These are phyloP conservation scores for Synanthedon formicaeformis DNA, from an alignment of 2,888 invertebrate species.

Conservation along the genomic window DNA sequence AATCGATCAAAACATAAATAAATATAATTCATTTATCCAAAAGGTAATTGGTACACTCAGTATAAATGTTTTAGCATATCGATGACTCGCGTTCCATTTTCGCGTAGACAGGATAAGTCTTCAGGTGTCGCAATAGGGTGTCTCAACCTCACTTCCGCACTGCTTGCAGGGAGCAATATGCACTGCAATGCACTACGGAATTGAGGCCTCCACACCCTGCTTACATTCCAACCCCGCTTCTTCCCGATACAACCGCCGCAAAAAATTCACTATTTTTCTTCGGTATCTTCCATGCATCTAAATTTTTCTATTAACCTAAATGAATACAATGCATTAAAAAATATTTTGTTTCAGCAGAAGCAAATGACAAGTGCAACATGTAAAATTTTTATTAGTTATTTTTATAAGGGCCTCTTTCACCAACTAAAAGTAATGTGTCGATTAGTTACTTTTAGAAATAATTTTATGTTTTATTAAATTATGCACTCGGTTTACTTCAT, in stretches of 20 bases:
- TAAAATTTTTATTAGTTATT: too few relatives aligned
- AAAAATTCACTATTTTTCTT: too few relatives aligned
- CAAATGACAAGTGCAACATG: too few relatives aligned
- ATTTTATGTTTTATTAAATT: too few relatives aligned
- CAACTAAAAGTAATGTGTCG: too few relatives aligned
- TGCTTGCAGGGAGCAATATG: conserved; percentile 88
- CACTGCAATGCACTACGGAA: conserved; percentile 98
- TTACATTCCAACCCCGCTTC: not conserved
- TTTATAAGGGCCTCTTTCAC: too few relatives aligned
- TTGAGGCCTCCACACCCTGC: conserved; percentile 79
- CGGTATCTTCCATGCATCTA: not conserved
- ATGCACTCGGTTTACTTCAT: too few relatives aligned
- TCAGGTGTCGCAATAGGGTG: conserved; percentile 36
- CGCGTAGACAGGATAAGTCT: conserved; percentile 7
- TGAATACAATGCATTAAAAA: too few relatives aligned
- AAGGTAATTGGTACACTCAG: not conserved
- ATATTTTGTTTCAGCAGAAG: too few relatives aligned
- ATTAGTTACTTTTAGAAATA: too few relatives aligned
- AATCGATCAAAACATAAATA: too few relatives aligned
- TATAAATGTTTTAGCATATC: conserved; percentile 1
- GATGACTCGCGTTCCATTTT: not conserved
- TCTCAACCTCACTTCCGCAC: conserved; percentile 90
- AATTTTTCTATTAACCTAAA: not conserved
- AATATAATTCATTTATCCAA: too few relatives aligned
- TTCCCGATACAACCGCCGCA: not conserved